Base-by-base conservation (phyloP, 2,113 vertebrate genomes). In the Spheniscus mendiculus region DNA sequence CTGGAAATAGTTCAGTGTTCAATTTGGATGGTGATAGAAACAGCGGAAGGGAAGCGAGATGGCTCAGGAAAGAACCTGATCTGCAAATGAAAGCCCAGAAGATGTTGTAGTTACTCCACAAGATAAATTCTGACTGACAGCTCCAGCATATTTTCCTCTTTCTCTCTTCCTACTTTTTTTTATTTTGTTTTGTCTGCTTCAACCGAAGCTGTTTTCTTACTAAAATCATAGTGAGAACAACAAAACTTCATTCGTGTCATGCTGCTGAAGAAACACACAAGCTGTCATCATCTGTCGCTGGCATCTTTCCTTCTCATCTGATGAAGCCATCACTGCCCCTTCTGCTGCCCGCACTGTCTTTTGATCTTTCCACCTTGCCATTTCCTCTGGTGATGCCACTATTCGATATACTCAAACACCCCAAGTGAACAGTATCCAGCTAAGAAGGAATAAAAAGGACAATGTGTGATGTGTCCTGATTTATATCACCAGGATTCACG, bases 401-500 rank as follows among this genome's bases (percentile, higher is more conserved):
- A 6, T 38, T 49, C 52, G 79, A 59, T 63, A n/a, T 0, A 16
- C 32, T 59, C 53, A 8, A 20, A 34, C 32, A 6, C 50, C 13
- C 62, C 71, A 42, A 32, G 26, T 3, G 63, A 90, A n/a, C 6
- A 21, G 38, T 5, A 72, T 7, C 45, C 83, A 81, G 67, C 17
- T 29, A 12, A 21, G 47, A 40, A 49, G 30, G 53, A 56, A 27
- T 6, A 30, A 65, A 45, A 81, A 40, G 30, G 9, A 34, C 0
- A 2, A 9, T 1, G 2, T 8, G 20, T 23, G 2, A 9, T 1
- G 2, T 8, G 20, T 23, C 20, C 77, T 11, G 32, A 7, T 81
- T 81, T 53, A 0, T 38, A 22, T 29, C 12, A 1, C 20, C 1
- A 0, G 10, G 17, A 36, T 69, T 61, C 30, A 1, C 2, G 1